Evolutionary conservation across 1,140 invertebrate genomes (phyloP), one percentile per base, ranked within the genome.

Genomic region (Eubasilissa regina): DNA sequence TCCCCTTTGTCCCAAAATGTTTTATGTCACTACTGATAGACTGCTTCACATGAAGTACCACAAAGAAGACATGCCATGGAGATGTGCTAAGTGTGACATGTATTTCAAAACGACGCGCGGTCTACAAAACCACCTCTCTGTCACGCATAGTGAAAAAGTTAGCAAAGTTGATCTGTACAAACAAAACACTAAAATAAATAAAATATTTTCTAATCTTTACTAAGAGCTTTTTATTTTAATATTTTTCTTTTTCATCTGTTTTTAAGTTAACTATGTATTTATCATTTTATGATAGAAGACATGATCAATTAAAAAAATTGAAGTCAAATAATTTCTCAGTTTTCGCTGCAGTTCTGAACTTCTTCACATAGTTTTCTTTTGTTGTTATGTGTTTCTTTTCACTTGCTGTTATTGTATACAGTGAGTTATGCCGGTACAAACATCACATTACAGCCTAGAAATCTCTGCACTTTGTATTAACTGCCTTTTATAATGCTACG

Each of bases 21-120:
- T 79, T 64, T 74, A 72, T 35, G 48, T 79, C n/a, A 79, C 73
- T 45, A 66, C 68, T 43, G 77, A 79, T 64, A 43, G 55, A 21
- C 15, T 64, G 8, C 55, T 79, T n/a, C 77, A 79, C 58, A 53
- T 79, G 55, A 79, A 79, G 17, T 79, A 79, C 45, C 77, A 79
- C 44, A 60, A 47, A 35, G 72, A 62, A 6, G 45, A 56, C 11
- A 48, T 73, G 44, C 77, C 77, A 25, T 79, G 77, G 77, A 43
- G 48, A 17, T 79, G 77, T 17, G n/a, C 21, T 12, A 56, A 58
- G 19, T 79, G 77, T n/a, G 48, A 62, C 11, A 79, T 79, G 77
- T 60, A n/a, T 15, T 79, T 79, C 15, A 79, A 79, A 62, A 79
- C 56, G 11, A 79, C 77, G 13, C 77, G 77, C 17, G 77, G 77